Evolutionary conservation across 2,797 vertebrate genomes (phyloP), one percentile per base, ranked within the genome.

Genomic region (Tympanoctomys barrerae): DNA sequence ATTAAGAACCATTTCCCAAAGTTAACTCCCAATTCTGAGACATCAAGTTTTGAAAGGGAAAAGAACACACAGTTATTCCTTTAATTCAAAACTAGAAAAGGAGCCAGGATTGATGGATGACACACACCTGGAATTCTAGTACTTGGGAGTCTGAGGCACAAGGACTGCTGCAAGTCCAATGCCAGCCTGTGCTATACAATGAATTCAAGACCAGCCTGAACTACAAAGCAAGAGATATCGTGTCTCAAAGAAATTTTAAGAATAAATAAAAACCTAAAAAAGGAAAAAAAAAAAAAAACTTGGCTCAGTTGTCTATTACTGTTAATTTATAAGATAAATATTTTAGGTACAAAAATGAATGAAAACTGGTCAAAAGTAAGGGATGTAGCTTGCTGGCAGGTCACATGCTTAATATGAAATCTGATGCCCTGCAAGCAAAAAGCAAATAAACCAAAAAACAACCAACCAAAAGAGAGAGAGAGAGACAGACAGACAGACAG

Each of bases 11-110:
- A 8, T 94, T 89, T 33, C 61, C 52, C 46, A 92, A 75, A 92
- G n/a, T 91, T 95, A 94, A 94, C 42, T 81, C 33, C 80, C 49
- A 94, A 89, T 85, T 96, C 79, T 95, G 57, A 93, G 52, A 70
- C 5, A 96, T 73, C 59, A 95, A 83, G 68, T 80, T 96, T 52
- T 94, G 70, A 80, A 93, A 94, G 52, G 28, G 86, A 84, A 84
- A 85, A 92, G 62, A 52, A 28, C 28, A 61, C 12, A 81, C 18
- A 57, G 57, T 66, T 84, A 82, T 75, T 94, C 96, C 95, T 91
- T 94, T 36, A 88, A 78, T 87, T 94, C 64, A 94, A 94, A 66
- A 66, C 28, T 75, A 88, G 68, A 71, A 85, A 86, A 89, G 52
- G 59, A 80, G 52, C 84, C 13, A 14, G 42, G 73, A 26, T 49